Evolutionary conservation across 2,888 invertebrate genomes (phyloP), one percentile per base, ranked within the genome.

Genomic region (Calephelis perditalis): DNA sequence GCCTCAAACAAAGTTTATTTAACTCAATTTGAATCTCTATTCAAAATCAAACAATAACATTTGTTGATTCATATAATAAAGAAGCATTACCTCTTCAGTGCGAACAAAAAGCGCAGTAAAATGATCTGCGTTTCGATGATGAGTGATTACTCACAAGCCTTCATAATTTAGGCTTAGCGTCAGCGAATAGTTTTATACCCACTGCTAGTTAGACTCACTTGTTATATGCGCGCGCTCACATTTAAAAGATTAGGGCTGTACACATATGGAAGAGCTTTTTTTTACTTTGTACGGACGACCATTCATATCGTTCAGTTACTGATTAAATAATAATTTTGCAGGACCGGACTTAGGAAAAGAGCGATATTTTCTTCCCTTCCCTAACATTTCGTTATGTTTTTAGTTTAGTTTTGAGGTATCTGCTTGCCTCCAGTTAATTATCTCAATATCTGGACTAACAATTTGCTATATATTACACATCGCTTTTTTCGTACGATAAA

Each of bases 171-270:
- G 81, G 77, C 78, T 87, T 78, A 87, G 78, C 77, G 79, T 81
- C 81, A 78, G 80, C 75, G 73, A 52, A 52, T 35, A 52, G 52
- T 75, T 76, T 77, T 80, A 81, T 75, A 78, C 76, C 74, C 81
- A 73, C 73, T 69, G 86, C 88, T 90, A 86, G 88, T 90, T 89
- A 90, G 84, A 69, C 70, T 77, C 84, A 83, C 88, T 90, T 90
- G 89, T 89, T 87, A 78, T 75, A 84, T 76, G 81, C 80, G 82
- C 79, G 84, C 84, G 81, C 81, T 76, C 74, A 52, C 71, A 69
- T 72, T 71, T 65, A 74, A 68, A 73, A 72, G 72, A 78, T 79
- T 82, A 79, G 67, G 63, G 54, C 72, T 66, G 73, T 37, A 45
- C 45, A 64, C 66, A 59, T 75, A 68, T 79, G 78, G 84, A 82